Base-by-base conservation (phyloP, 92 coral and sea anemone species). In the Ricordea florida region DNA sequence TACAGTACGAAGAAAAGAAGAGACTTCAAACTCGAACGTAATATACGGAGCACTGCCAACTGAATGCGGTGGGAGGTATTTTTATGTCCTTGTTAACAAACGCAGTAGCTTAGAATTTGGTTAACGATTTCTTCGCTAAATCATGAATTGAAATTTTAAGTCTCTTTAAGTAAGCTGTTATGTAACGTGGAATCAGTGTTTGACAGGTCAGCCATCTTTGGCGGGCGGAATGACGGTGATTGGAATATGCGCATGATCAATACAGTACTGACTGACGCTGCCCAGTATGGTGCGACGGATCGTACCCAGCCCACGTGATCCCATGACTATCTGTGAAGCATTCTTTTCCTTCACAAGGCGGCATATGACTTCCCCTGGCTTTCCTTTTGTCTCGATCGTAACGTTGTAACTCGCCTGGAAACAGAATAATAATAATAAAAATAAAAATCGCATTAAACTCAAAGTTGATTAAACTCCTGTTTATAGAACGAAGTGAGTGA, bases 281-380 rank as follows among this genome's bases (percentile, higher is more conserved):
- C 93, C 93, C 31, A 89, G 81, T 15, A 84, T 58, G 15, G 93
- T 89, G 40, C 93, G 89, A 5, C 93, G 90, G 36, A 89, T 79
- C 26, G 80, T 72, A 9, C 93, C 93, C 64, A 89, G 71, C 23
- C 93, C 93, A 21, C 93, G 61, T 32, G 78, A 72, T 1, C 93
- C 93, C 66, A 89, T 75, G 27, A 89, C 93, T 7, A 89, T 63
- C 80, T 72, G 22, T 51, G 41, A 5, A 3, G 90, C 93, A 8
- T 84, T 53, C 78, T 89, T 84, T 21, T 84, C 90, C 34, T 72
- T 69, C 52, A 85, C 93, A 14, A 84, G 62, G 32, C 67, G 78
- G 62, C 93, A 89, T 15, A 89, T 84, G 24, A 64, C 66, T 27
- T 89, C 93, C 15, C 93, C 93, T 24, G 90, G 85, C 10, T 82